phyloP scores from a whole-genome alignment of 2,113 vertebrate genomes.

The Sceloporus undulatus region DNA sequence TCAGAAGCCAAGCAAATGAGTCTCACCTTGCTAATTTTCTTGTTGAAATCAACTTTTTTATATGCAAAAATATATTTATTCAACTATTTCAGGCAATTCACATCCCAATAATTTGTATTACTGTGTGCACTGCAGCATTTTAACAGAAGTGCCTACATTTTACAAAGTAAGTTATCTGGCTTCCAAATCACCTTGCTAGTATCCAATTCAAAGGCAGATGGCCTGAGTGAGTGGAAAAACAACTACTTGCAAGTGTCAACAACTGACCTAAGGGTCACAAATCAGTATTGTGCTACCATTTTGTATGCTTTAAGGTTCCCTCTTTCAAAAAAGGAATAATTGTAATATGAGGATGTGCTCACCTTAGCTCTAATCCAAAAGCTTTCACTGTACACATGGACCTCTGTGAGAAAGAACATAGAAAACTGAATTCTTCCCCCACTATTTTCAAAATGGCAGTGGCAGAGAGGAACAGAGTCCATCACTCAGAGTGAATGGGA shows the following conservation, averaged over 20 bases:
- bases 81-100: conserved; percentile 19
- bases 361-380: background rate
- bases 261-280: background rate
- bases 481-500: background rate
- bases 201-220: conserved; percentile 33
- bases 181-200: conserved; percentile 27
- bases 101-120: conserved; percentile 29
- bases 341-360: background rate
- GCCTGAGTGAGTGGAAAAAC: conserved; percentile 27
- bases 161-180: conserved; percentile 58
- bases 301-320: background rate
- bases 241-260: background rate
- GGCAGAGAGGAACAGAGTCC: conserved; percentile 51
- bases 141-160: conserved; percentile 28
- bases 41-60: conserved; percentile 60
- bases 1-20: conserved; percentile 41
- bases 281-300: background rate
- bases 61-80: conserved; percentile 18
- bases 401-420: background rate
- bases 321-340: background rate
- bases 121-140: background rate
- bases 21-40: conserved; percentile 69
- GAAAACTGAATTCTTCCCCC: background rate
- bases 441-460: conserved; percentile 58
- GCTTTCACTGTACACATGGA: background rate